Percentiles rank a stretch among this genome's conserved stretches.
phyloP scores from a whole-genome alignment of 2,888 invertebrate genomes.

The Tridacna gigas region DNA sequence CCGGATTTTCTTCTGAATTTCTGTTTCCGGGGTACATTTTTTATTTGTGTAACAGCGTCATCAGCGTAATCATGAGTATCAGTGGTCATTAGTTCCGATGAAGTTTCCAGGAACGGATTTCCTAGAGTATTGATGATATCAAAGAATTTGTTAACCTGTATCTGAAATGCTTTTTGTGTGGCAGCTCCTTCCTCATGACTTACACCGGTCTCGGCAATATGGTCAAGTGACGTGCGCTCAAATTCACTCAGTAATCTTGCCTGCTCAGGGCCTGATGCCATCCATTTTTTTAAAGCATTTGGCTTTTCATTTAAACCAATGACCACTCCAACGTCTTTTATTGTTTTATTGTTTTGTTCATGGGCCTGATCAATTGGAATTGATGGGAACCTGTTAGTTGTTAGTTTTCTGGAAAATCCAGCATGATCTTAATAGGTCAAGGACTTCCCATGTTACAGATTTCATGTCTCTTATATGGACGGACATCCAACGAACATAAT shows the following conservation, averaged over 20 bases:
- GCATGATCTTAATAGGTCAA: conserved; percentile 52
- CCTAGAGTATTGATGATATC: no score
- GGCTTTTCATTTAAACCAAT: conserved; percentile 65
- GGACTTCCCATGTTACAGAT: conserved; percentile 49
- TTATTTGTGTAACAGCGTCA: neutral
- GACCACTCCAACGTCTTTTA: conserved; percentile 66
- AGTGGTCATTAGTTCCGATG: conserved; percentile 19
- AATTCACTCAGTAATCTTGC: no score
- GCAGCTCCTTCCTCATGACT: conserved; percentile 2
- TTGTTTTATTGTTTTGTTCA: conserved; percentile 63
- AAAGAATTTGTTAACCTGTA: no score
- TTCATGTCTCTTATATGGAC: no score
- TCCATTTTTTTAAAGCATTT: no score
- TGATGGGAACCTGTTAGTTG: conserved; percentile 51
- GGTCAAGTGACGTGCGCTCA: no score
- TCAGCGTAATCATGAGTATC: conserved; percentile 20
- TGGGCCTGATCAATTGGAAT: conserved; percentile 66
- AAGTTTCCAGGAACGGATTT: conserved; percentile 26
- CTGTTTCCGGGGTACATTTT: no score
- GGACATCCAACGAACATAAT: no score
- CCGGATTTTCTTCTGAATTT: no score
- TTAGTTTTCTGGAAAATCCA: conserved; percentile 63
- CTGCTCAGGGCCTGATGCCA: no score
- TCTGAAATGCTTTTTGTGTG: conserved; percentile 8
- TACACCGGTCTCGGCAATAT: no score